Percentiles rank a stretch among this genome's conserved stretches.
Evolutionary conservation across 2,888 invertebrate species (phyloP).

Genomic region (Germaria angustata): DNA sequence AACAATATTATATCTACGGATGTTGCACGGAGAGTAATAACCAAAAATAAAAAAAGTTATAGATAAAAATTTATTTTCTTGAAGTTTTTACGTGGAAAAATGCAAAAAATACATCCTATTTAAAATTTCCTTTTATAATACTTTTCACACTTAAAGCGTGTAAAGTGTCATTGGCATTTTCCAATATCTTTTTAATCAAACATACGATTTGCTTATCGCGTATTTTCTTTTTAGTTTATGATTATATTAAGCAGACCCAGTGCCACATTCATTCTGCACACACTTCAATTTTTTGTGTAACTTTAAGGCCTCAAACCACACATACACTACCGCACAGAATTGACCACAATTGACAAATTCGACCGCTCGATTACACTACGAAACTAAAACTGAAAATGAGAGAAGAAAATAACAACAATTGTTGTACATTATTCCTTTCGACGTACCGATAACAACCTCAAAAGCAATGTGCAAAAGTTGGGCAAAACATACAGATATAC

Average conservation of each 20-base stretch:
- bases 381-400: constrained; percentile 57
- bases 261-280: background rate
- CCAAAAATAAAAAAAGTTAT: background rate
- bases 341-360: constrained; percentile 48
- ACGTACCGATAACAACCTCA: background rate
- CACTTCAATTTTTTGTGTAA: background rate
- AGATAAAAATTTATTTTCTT: no score
- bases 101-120: no score
- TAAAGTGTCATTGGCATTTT: constrained; percentile 13
- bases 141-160: no score
- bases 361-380: constrained; percentile 52
- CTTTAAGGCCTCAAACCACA: background rate
- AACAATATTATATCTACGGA: background rate
- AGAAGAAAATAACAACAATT: constrained; percentile 8
- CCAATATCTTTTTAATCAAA: background rate
- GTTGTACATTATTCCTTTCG: constrained; percentile 8
- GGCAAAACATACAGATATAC: background rate
- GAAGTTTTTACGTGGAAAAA: no score
- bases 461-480: background rate
- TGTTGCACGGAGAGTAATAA: constrained; percentile 22
- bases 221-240: background rate
- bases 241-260: background rate
- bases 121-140: no score
- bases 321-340: constrained; percentile 15
- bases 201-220: background rate